Base-by-base conservation (phyloP, 1,140 invertebrate genomes). In the Sesamia nonagrioides region DNA sequence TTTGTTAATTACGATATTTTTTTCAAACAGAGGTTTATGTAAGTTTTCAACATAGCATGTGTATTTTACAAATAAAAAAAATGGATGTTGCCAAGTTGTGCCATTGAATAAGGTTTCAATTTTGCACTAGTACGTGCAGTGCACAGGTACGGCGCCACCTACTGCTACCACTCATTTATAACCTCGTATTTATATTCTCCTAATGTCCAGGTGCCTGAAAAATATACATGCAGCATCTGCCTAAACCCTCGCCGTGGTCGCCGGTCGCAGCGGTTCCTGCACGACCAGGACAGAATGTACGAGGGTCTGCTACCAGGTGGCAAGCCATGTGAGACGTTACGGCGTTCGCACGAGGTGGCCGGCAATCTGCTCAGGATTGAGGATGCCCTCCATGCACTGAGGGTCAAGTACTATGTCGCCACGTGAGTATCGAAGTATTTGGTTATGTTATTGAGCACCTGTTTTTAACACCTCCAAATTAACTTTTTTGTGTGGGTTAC, bases 201-300 rank as follows among this genome's bases (percentile, higher is more conserved):
- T 61, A 13, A 13, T 13, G 15, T 18, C 9, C 96, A 98, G 91
- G 97, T 99, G 11, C 98, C 98, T 0, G 97, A 98, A 60, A 98
- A 98, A 89, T 99, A 99, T 92, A 96, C 99, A 52, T 99, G 98
- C 93, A 97, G 96, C 75, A 97, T 98, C 69, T 99, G 98, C 91
- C 96, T 96, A 75, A 96, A 98, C 96, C 97, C 98, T 7, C 95
- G 95, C 52, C 96, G 96, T 17, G 97, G 96, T 82, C 96, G 97
- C 68, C 95, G 95, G 52, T 97, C 97, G 0, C 96, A 96, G 89
- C 96, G 97, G 42, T 98, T 97, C 91, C 95, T 96, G 42, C 97
- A 98, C 90, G 97, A 98, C 94, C 98, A 98, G 90, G 98, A 98
- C 88, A 98, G 98, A 96, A 94, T 98, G 18, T 98, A 97, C 83